Evolutionary conservation across 2,888 invertebrate genomes (phyloP), one percentile per base, ranked within the genome.

Genomic region (Reticulitermes lucifugus): DNA sequence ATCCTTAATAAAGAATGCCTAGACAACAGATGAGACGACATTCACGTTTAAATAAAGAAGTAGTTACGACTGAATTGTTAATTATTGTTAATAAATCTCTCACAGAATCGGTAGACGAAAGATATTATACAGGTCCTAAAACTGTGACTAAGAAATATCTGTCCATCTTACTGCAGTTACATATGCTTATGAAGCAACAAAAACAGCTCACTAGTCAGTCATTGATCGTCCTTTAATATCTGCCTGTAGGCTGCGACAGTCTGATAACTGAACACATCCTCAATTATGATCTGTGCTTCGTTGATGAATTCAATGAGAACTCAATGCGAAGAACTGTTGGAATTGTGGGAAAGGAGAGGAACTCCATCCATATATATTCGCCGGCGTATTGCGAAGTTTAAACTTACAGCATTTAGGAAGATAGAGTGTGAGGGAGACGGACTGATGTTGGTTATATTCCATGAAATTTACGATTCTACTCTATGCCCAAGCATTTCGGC

Each of bases 391-490:
- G 7, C 35, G 51, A 79, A 51, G n/a, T 79, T 79, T 51, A 79
- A 79, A 46, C 51, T 55, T 55, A 55, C 25, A 12, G 29, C 51
- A 25, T 75, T 75, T 25, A 9, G 18, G 4, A 41, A 75, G 75
- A 14, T 5, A 41, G 5, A 5, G 41, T 35, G 22, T 21, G 41
- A 10, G 75, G 41, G 14, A 4, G 25, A 12, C 9, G 22, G 43
- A 43, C 22, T 43, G 75, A 43, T 43, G 25, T 77, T 77, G 29
- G 65, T 46, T 51, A 79, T 79, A 79, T 79, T 79, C 79, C 51
- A 51, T 21, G 79, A 79, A 79, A 79, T 79, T 79, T 79, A 79
- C 51, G 55, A 79, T 79, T 51, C 55, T 25, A 14, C 43, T 43
- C 75, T 79, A 25, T 55, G 29, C 55, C 55, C 46, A 10, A 65